Evolutionary conservation across 1,140 invertebrate species (phyloP).

Genomic region (Pseudobourletiella spinata): DNA sequence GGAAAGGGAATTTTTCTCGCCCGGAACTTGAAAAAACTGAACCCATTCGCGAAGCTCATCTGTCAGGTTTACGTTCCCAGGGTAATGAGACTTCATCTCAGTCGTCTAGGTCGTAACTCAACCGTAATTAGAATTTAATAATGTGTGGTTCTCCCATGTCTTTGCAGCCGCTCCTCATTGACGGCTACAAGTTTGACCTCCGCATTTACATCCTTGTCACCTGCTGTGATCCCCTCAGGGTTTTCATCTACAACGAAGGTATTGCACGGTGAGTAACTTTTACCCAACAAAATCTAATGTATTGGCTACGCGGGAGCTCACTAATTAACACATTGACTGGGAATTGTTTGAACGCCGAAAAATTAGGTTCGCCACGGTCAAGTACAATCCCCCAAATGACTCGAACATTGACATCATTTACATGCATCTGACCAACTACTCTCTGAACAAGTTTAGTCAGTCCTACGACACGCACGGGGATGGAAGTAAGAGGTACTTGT

Average conservation of each 20-base stretch:
- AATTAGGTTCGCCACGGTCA: constrained; percentile 77
- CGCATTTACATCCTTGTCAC: constrained; percentile 89
- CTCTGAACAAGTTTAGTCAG: constrained; percentile 72
- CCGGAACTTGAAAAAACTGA: constrained; percentile 66
- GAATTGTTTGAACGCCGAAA: no score
- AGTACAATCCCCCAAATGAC: constrained; percentile 67
- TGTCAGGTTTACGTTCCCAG: constrained; percentile 64
- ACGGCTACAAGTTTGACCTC: constrained; percentile 96
- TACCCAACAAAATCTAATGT: no score
- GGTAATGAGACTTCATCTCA: background rate
- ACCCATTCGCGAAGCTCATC: constrained; percentile 66
- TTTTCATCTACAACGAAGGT: constrained; percentile 94
- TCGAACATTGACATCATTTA: constrained; percentile 75
- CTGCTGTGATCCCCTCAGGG: constrained; percentile 81
- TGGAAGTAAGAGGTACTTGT: constrained; percentile 30
- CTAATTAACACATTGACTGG: no score
- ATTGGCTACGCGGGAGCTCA: no score
- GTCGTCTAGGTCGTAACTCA: background rate
- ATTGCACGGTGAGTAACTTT: constrained; percentile 68
- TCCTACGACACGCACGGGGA: constrained; percentile 21
- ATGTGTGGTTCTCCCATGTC: no score
- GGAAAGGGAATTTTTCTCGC: constrained; percentile 77
- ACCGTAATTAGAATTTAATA: background rate
- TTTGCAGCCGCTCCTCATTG: constrained; percentile 68
- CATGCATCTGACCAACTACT: constrained; percentile 97